A percentile compares a stretch with the other conserved stretches of the same genome.
These are phyloP conservation scores for Vulpes ferrilata DNA, from an alignment of 2,113 vertebrate genomes.

Conservation along the genomic window DNA sequence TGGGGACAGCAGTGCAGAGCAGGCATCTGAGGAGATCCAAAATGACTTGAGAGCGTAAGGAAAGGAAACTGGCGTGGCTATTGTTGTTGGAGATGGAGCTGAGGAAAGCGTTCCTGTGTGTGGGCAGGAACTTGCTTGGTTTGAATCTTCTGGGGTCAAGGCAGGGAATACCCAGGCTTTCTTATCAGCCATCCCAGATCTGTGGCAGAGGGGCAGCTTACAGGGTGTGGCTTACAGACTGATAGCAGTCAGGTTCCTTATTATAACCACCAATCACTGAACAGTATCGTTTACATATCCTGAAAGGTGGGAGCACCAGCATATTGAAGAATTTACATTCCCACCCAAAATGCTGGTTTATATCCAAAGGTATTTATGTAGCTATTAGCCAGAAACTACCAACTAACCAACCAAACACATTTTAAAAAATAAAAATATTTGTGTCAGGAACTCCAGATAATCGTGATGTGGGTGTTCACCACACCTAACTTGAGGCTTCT, in stretches of 20 bases:
- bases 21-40: neutral
- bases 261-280: neutral
- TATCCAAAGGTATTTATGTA: neutral
- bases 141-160: neutral
- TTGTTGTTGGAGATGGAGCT: neutral
- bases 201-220: neutral
- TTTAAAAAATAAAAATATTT: conserved; percentile 8
- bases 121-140: neutral
- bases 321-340: neutral
- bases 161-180: neutral
- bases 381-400: neutral
- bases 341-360: neutral
- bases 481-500: neutral
- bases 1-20: neutral
- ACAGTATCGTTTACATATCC: neutral
- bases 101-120: neutral
- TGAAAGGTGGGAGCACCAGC: neutral
- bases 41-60: neutral
- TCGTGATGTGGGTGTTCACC: neutral
- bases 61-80: neutral
- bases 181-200: neutral
- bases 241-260: neutral
- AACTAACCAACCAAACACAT: conserved; percentile 5
- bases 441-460: conserved; percentile 37
- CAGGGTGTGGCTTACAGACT: neutral